phyloP scores from a whole-genome alignment of 2,888 invertebrate species.

The Gortyna flavago region DNA sequence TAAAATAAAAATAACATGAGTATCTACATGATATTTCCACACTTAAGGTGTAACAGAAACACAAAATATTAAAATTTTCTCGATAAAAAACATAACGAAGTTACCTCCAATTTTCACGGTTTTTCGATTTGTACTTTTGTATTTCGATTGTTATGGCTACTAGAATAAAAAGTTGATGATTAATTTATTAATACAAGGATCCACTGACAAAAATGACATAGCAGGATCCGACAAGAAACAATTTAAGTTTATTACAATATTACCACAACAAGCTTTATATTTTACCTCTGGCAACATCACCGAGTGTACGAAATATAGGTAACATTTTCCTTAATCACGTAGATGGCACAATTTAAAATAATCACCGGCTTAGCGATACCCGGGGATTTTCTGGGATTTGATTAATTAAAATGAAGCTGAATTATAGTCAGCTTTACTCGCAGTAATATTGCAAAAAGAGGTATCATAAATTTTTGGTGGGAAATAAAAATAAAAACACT shows the following conservation, averaged over 20 bases:
- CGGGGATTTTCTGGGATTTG: slow-evolving; percentile 50
- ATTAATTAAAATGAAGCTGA: slow-evolving; percentile 64
- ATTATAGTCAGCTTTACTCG: slow-evolving; percentile 50
- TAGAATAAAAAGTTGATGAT: too few relatives aligned
- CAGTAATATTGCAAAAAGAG: slow-evolving; percentile 20
- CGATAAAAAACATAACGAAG: too few relatives aligned
- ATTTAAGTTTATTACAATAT: slow-evolving; percentile 16
- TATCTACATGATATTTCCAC: too few relatives aligned
- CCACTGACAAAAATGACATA: neutral
- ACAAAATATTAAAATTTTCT: too few relatives aligned
- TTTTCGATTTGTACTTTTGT: too few relatives aligned
- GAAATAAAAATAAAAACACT: neutral
- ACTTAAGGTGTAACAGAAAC: too few relatives aligned
- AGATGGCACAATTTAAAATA: slow-evolving; percentile 60
- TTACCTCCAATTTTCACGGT: too few relatives aligned
- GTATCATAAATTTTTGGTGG: slow-evolving; percentile 9
- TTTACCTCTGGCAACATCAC: slow-evolving; percentile 25
- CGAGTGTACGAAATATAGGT: slow-evolving; percentile 17
- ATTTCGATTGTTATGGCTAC: too few relatives aligned
- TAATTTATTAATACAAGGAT: too few relatives aligned
- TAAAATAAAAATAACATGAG: too few relatives aligned
- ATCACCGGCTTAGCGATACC: slow-evolving; percentile 51
- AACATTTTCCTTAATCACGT: slow-evolving; percentile 42
- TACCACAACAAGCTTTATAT: slow-evolving; percentile 10
- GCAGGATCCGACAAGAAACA: neutral